A percentile compares a stretch with the other conserved stretches of the same genome.
Evolutionary conservation across 2,113 vertebrate genomes (phyloP).

Genomic region (Corapipo altera): DNA sequence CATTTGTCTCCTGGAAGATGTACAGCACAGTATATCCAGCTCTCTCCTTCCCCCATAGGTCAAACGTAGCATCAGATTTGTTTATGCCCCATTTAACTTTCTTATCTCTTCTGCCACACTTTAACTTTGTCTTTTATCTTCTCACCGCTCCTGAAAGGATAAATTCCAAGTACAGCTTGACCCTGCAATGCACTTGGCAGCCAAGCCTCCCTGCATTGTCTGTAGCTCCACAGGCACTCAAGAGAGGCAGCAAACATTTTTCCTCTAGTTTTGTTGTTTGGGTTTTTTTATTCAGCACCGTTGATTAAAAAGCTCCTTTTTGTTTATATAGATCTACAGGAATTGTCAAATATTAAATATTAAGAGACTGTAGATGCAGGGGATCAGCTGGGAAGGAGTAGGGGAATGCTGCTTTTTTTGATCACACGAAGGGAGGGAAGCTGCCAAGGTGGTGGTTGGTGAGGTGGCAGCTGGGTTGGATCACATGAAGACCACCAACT

Average conservation of each 20-base stretch:
- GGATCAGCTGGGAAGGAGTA: not conserved
- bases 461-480: not conserved
- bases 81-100: constrained; percentile 15
- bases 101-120: not conserved
- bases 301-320: not conserved
- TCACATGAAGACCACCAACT: not conserved
- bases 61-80: not conserved
- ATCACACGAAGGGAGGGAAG: not conserved
- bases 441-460: not conserved
- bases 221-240: not conserved
- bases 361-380: not conserved
- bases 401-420: not conserved
- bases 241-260: not conserved
- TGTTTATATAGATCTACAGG: not conserved
- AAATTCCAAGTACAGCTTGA: not conserved
- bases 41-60: not conserved
- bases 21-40: not conserved
- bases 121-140: not conserved
- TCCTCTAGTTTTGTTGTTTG: not conserved
- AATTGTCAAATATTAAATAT: not conserved
- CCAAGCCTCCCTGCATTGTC: not conserved
- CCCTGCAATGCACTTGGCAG: not conserved
- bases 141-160: not conserved
- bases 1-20: constrained; percentile 16
- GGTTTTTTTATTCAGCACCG: not conserved